Evolutionary conservation across 2,113 vertebrate species (phyloP), one percentile per base, ranked within the genome.

Genomic region (Microtus pennsylvanicus): DNA sequence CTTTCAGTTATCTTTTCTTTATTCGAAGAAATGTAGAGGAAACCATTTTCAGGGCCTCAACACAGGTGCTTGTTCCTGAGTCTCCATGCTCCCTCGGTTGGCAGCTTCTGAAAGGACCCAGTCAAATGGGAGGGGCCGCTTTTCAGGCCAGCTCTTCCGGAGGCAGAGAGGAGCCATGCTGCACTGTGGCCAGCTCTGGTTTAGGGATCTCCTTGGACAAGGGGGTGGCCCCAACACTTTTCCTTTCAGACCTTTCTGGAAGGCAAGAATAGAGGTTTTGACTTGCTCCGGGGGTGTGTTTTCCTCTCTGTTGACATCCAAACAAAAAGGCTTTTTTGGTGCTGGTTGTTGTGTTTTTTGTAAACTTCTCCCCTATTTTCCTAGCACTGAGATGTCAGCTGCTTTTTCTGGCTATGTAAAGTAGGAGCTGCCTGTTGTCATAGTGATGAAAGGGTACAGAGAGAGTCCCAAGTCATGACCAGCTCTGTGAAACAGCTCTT

Each of bases 391-490:
- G 97, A 92, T 92, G 92, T 97, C 96, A 97, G 97, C 97, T 94
- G 96, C 96, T 97, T 96, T 96, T 97, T 95, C 96, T 95, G 97
- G 93, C 90, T 63, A 24, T 38, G 35, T 65, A 58, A 28, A 93
- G 91, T 89, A 63, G 89, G 80, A 83, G 74, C 91, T 52, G 58
- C 83, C 80, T 89, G 98, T 97, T 24, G 95, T 88, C 98, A 98
- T 97, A 82, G 97, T n/a, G 70, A 98, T 98, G 97, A 96, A 97
- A 97, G 96, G 74, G 93, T 28, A 91, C 17, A 80, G 81, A 97
- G 87, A 89, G 92, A 94, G 85, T 89, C 47, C 16, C 47, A 74
- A 91, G 90, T 96, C 93, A 77, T 74, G 95, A 63, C 88, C 90
- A 3, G 61, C 61, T 96, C 95, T 45, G 91, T 83, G 87, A 97